Evolutionary conservation across 2,888 invertebrate genomes (phyloP), one percentile per base, ranked within the genome.

Genomic region (Ethmia dodecea): DNA sequence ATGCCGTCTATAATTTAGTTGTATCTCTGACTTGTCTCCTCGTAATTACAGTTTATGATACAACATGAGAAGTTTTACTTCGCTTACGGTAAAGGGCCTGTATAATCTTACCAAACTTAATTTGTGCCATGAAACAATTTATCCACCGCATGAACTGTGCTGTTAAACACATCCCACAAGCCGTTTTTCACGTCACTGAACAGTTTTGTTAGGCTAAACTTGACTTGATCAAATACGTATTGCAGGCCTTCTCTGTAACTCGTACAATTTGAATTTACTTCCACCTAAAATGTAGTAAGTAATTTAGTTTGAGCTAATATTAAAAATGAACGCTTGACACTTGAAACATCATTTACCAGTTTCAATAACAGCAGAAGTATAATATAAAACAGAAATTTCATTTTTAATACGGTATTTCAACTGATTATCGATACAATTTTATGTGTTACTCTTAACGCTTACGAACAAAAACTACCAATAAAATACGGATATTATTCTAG

Each of bases 1-100:
- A 68, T 66, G 60, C 56, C 47, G 37, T 12, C 49, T 36, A 55
- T 55, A 59, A 55, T 55, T 26, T 50, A 53, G 35, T 28, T 40
- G n/a, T n/a, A n/a, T n/a, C n/a, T n/a, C n/a, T n/a, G n/a, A n/a
- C n/a, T n/a, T n/a, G n/a, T n/a, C n/a, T n/a, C n/a, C n/a, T n/a
- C n/a, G n/a, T n/a, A n/a, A n/a, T n/a, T n/a, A n/a, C n/a, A n/a
- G n/a, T n/a, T n/a, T n/a, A n/a, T n/a, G n/a, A n/a, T n/a, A n/a
- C n/a, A n/a, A n/a, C n/a, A n/a, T n/a, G n/a, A n/a, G n/a, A n/a
- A n/a, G n/a, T n/a, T n/a, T n/a, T n/a, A n/a, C n/a, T n/a, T n/a
- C 26, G 25, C 4, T 11, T 26, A 32, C 3, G 27, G n/a, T n/a
- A n/a, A n/a, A n/a, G n/a, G n/a, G n/a, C n/a, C n/a, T n/a, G n/a